phyloP scores from a whole-genome alignment of 2,797 vertebrate genomes.

The Eupleurogrammus muticus region DNA sequence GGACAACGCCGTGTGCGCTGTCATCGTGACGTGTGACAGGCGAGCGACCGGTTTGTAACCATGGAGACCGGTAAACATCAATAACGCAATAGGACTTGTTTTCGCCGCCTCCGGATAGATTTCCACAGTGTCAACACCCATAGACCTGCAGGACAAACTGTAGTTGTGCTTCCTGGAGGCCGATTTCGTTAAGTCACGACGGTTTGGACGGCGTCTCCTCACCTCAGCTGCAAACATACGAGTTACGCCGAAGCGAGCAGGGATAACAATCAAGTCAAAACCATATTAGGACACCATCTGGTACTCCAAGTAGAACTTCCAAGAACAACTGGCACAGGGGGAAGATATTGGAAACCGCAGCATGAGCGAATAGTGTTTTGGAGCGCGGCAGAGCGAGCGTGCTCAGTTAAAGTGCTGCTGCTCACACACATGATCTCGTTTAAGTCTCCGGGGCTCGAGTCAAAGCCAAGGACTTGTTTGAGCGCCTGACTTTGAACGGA shows the following conservation, averaged over 20 bases:
- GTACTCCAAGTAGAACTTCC: constrained; percentile 47
- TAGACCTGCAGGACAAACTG: constrained; percentile 11
- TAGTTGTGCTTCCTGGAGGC: constrained; percentile 23
- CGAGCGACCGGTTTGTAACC: constrained; percentile 44
- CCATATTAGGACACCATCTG: constrained; percentile 68
- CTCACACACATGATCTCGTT: constrained; percentile 55
- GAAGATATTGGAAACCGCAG: constrained; percentile 41
- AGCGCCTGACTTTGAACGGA: constrained; percentile 37
- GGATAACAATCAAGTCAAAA: constrained; percentile 33
- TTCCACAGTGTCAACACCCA: background rate
- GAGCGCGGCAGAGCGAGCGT: constrained; percentile 17
- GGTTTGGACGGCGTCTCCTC: constrained; percentile 19
- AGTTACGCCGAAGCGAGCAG: constrained; percentile 17
- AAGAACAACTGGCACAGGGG: constrained; percentile 64
- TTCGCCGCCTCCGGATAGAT: constrained; percentile 5
- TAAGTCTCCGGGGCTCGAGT: constrained; percentile 48
- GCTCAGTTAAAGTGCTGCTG: constrained; percentile 26
- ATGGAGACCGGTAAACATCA: constrained; percentile 63
- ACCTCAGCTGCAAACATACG: constrained; percentile 29
- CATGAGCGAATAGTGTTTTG: constrained; percentile 38
- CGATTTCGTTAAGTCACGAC: constrained; percentile 23
- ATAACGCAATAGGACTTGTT: constrained; percentile 36
- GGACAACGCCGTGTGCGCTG: constrained; percentile 12
- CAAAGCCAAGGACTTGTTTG: constrained; percentile 45
- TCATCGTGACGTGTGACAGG: constrained; percentile 45